A percentile compares a stretch with the other conserved stretches of the same genome.
phyloP scores from a whole-genome alignment of 1,140 invertebrate species.

The Sesamia nonagrioides region DNA sequence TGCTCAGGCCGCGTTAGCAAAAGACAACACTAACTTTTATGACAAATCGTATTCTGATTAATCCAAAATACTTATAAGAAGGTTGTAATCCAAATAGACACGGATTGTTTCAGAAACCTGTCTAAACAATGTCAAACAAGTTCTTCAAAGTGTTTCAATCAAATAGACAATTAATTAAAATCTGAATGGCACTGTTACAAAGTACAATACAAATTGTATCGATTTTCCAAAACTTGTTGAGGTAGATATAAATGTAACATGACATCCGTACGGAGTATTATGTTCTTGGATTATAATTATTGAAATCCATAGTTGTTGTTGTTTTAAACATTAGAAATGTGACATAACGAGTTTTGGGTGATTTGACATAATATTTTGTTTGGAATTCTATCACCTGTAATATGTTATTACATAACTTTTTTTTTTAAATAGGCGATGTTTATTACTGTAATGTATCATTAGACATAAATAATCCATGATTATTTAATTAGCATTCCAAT shows the following conservation, averaged over 20 bases:
- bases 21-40: conserved; percentile 40
- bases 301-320: conserved; percentile 7
- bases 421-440: neutral
- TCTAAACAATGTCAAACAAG: conserved; percentile 77
- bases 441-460: neutral
- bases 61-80: conserved; percentile 53
- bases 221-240: conserved; percentile 62
- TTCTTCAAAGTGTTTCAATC: conserved; percentile 72
- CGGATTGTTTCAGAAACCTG: conserved; percentile 62
- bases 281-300: conserved; percentile 20
- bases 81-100: conserved; percentile 60
- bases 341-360: neutral
- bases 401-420: neutral
- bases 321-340: neutral
- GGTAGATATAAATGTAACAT: conserved; percentile 51
- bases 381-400: neutral
- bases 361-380: neutral
- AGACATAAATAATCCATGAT: neutral
- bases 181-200: conserved; percentile 68
- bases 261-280: conserved; percentile 22
- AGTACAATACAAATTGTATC: conserved; percentile 67
- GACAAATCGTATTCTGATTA: conserved; percentile 48
- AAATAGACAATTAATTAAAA: conserved; percentile 79
- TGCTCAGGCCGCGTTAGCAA: conserved; percentile 8
- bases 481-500: too few species aligned